Evolutionary conservation across 1,140 invertebrate genomes (phyloP).

Genomic region (Andrena cerasifolii): DNA sequence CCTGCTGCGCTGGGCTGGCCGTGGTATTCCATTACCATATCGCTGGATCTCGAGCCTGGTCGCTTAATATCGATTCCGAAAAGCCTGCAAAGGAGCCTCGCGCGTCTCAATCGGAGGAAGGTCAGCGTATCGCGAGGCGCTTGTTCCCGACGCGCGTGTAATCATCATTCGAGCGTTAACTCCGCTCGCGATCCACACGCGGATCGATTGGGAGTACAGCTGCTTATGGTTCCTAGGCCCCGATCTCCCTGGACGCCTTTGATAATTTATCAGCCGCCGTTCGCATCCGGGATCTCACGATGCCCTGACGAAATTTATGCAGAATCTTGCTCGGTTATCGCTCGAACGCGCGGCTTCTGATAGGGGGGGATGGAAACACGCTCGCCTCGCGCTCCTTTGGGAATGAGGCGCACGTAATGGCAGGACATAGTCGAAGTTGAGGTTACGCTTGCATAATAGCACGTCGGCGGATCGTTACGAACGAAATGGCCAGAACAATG

Average conservation of each 20-base stretch:
- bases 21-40: constrained; percentile 55
- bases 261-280: constrained; percentile 26
- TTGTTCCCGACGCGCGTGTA: neutral
- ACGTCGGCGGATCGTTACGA: constrained; percentile 55
- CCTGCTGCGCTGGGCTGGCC: constrained; percentile 16
- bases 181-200: neutral
- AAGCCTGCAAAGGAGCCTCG: neutral
- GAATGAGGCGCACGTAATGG: constrained; percentile 41
- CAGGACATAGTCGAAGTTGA: constrained; percentile 45
- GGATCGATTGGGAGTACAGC: too few species aligned
- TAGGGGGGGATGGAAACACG: neutral
- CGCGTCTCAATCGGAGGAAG: constrained; percentile 16
- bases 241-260: neutral
- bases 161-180: neutral
- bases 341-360: constrained; percentile 17
- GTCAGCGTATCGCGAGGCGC: constrained; percentile 1
- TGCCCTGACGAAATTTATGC: constrained; percentile 43
- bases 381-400: neutral
- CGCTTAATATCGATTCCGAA: constrained; percentile 8
- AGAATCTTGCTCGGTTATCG: constrained; percentile 13
- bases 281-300: constrained; percentile 27
- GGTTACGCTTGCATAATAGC: constrained; percentile 57
- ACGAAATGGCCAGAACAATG: constrained; percentile 50
- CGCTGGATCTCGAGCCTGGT: constrained; percentile 48
- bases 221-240: too few species aligned